phyloP scores from a whole-genome alignment of 2,888 invertebrate species.

The Drosophila differens region DNA sequence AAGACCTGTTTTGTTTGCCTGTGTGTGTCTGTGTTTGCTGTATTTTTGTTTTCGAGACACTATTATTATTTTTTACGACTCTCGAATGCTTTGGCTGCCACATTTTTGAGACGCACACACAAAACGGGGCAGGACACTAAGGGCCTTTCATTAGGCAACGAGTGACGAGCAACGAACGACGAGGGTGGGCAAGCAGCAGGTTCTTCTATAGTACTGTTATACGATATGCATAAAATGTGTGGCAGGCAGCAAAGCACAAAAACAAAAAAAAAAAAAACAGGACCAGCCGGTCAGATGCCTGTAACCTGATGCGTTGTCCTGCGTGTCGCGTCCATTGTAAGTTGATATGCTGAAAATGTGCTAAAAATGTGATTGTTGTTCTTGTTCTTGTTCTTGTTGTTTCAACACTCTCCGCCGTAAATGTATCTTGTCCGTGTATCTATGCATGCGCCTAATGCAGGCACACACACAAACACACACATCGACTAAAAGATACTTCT shows the following conservation, averaged over 20 bases:
- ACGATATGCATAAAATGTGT: conserved; percentile 66
- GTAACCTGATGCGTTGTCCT: conserved; percentile 76
- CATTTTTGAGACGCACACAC: conserved; percentile 54
- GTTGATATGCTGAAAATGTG: conserved; percentile 78
- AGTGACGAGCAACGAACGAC: conserved; percentile 21
- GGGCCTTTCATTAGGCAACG: conserved; percentile 73
- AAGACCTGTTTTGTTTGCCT: conserved; percentile 54
- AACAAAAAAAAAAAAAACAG: neutral
- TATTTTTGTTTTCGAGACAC: conserved; percentile 44
- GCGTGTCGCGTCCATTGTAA: conserved; percentile 65
- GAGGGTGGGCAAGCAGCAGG: conserved; percentile 65
- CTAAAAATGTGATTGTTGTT: conserved; percentile 70
- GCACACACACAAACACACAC: conserved; percentile 1
- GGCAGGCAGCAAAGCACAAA: neutral
- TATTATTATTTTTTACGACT: conserved; percentile 79
- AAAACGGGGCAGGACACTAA: conserved; percentile 50
- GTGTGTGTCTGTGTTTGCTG: neutral
- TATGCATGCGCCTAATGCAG: conserved; percentile 59
- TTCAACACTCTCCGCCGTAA: conserved; percentile 34
- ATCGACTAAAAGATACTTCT: conserved; percentile 56
- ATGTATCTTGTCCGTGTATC: conserved; percentile 34
- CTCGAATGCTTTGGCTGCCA: conserved; percentile 64
- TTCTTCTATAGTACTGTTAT: conserved; percentile 46
- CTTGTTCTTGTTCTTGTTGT: conserved; percentile 31
- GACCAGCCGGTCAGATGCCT: conserved; percentile 28